Percentiles rank a stretch among this genome's conserved stretches.
These are phyloP conservation scores for Arctia plantaginis DNA, from an alignment of 2,888 invertebrate species.

Conservation along the genomic window DNA sequence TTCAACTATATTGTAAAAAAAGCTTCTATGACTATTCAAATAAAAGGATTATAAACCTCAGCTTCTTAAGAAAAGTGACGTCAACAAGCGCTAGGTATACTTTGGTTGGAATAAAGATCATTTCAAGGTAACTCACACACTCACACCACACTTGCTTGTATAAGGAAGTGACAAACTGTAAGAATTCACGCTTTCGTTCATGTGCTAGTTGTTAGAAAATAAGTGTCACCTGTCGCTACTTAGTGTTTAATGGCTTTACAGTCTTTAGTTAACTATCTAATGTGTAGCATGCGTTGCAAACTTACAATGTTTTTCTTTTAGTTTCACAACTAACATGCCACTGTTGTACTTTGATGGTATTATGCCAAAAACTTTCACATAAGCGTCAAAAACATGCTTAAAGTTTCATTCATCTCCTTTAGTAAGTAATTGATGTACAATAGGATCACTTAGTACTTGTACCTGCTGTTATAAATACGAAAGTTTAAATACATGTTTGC, in stretches of 20 bases:
- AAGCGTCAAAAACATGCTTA: neutral
- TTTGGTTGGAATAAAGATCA: neutral
- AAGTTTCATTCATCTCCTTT: neutral
- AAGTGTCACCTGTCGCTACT: slow-evolving; percentile 47
- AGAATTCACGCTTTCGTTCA: slow-evolving; percentile 48
- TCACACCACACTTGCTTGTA: slow-evolving; percentile 9
- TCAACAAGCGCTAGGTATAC: neutral
- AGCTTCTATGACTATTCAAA: neutral
- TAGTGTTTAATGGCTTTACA: slow-evolving; percentile 29
- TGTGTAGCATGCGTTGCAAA: slow-evolving; percentile 14
- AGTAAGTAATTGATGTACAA: neutral
- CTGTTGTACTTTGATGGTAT: neutral
- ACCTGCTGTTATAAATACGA: too few relatives aligned
- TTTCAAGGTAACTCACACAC: neutral
- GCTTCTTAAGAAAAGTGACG: neutral
- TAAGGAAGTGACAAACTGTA: slow-evolving; percentile 30
- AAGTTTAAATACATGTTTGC: neutral
- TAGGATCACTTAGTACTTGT: too few relatives aligned
- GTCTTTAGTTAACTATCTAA: slow-evolving; percentile 14
- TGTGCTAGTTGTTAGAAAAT: slow-evolving; percentile 40
- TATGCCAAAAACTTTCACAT: neutral
- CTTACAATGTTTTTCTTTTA: neutral
- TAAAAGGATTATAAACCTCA: neutral
- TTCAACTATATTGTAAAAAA: neutral
- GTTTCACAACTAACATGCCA: neutral